Base-by-base conservation (phyloP, 2,797 vertebrate genomes). In the Hydrolagus colliei region DNA sequence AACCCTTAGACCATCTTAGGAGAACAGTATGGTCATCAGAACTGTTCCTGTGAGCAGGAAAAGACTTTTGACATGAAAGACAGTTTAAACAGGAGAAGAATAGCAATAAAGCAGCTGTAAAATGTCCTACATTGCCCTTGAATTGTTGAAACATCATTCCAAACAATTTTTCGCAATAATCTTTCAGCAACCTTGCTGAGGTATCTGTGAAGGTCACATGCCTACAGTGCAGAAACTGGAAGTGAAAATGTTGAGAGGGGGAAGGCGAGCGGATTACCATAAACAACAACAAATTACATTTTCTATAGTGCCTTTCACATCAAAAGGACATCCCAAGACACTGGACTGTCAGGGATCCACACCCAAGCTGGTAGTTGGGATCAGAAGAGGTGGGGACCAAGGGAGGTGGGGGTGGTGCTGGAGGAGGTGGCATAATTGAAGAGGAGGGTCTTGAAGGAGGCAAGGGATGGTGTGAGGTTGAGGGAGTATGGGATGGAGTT, bases 21-120 rank as follows among this genome's bases (percentile, higher is more conserved):
- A 90, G 89, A 94, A 93, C 93, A 89, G 94, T 91, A 87, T 88
- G 86, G 93, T 93, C 92, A 92, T 93, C 91, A 35, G 92, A 95
- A 94, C 93, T 94, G 95, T 95, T 95, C 95, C 94, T 90, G 94
- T 94, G 94, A 94, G 95, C 95, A 96, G 96, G 96, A 96, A 96
- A 95, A 94, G 94, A 95, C 96, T 96, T 96, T 90, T 95, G 95
- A 96, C 95, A 95, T 94, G 94, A 96, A 96, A 95, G 95, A 94
- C 95, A 92, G 93, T 94, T 95, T 94, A 92, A 94, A 94, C 93
- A 93, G 93, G 91, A 89, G 91, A 93, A 93, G 92, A 95, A 94
- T 93, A 95, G 96, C 93, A 94, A 96, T 94, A 93, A 94, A 95
- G 88, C 95, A 94, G 94, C 95, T 96, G 94, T 94, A 94, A 96